These are phyloP conservation scores for Cheilosia urbana DNA, from an alignment of 2,888 invertebrate species.

Conservation along the genomic window DNA sequence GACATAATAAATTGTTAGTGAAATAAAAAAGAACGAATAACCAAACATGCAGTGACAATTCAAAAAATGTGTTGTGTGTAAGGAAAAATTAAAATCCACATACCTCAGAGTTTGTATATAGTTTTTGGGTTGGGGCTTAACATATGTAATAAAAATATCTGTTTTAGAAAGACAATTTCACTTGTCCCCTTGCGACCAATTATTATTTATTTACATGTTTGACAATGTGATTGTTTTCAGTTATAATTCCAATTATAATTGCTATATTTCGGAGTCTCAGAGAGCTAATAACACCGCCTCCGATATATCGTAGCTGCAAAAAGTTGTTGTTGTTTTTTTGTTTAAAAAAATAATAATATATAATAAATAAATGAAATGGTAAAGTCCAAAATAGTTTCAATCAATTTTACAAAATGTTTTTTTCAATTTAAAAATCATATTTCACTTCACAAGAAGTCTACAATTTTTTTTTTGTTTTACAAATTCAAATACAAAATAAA, in stretches of 20 bases:
- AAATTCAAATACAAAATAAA: slow-evolving; percentile 20
- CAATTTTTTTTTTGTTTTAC: slow-evolving; percentile 19
- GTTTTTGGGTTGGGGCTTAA: slow-evolving; percentile 29
- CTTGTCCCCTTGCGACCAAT: slow-evolving; percentile 36
- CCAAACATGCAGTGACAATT: slow-evolving; percentile 41
- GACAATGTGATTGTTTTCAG: slow-evolving; percentile 36
- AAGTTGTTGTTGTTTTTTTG: slow-evolving; percentile 29
- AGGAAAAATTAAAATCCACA: slow-evolving; percentile 72
- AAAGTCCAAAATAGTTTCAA: slow-evolving; percentile 16
- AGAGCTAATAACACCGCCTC: slow-evolving; percentile 83
- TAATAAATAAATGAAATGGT: slow-evolving; percentile 27
- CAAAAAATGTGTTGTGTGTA: slow-evolving; percentile 54
- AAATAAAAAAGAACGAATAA: slow-evolving; percentile 25
- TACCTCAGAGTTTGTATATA: slow-evolving; percentile 57
- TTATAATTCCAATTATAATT: slow-evolving; percentile 59
- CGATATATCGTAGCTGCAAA: slow-evolving; percentile 82
- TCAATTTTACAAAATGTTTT: slow-evolving; percentile 33
- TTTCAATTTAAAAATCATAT: slow-evolving; percentile 19
- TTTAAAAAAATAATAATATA: slow-evolving; percentile 41
- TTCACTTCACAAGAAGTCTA: slow-evolving; percentile 50
- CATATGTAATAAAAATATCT: slow-evolving; percentile 60
- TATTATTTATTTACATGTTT: slow-evolving; percentile 51
- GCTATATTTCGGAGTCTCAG: slow-evolving; percentile 76
- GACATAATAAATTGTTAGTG: slow-evolving; percentile 38
- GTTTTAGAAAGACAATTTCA: slow-evolving; percentile 46